Evolutionary conservation across 2,113 vertebrate species (phyloP).

Genomic region (Phalacrocorax carbo): DNA sequence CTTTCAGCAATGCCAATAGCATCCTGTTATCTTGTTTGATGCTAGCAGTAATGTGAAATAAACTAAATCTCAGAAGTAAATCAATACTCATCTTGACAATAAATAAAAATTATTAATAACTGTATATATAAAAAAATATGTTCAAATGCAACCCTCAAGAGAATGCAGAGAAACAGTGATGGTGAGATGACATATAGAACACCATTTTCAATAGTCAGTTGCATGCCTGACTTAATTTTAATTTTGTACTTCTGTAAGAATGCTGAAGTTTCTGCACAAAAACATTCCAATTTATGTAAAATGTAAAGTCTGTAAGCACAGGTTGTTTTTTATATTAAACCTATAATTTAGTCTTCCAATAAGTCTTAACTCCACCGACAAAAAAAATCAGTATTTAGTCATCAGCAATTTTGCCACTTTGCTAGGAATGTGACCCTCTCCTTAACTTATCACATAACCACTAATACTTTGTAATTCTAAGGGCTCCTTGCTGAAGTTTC

Average conservation of each 20-base stretch:
- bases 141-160: background rate
- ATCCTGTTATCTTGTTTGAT: constrained; percentile 33
- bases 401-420: background rate
- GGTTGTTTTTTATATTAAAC: background rate
- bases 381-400: background rate
- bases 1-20: constrained; percentile 13
- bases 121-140: background rate
- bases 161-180: background rate
- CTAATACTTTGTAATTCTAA: background rate
- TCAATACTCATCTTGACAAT: constrained; percentile 26
- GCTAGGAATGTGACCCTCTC: background rate
- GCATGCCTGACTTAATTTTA: background rate
- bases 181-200: background rate
- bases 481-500: background rate
- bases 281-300: background rate
- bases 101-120: constrained; percentile 27
- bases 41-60: constrained; percentile 10
- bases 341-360: background rate
- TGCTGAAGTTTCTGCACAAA: background rate
- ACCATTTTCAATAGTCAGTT: background rate
- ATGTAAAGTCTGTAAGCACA: background rate
- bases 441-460: background rate
- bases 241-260: background rate
- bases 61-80: constrained; percentile 34
- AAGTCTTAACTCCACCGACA: background rate